Evolutionary conservation across 2,113 vertebrate species (phyloP).

Genomic region (Reinhardtius hippoglossoides): DNA sequence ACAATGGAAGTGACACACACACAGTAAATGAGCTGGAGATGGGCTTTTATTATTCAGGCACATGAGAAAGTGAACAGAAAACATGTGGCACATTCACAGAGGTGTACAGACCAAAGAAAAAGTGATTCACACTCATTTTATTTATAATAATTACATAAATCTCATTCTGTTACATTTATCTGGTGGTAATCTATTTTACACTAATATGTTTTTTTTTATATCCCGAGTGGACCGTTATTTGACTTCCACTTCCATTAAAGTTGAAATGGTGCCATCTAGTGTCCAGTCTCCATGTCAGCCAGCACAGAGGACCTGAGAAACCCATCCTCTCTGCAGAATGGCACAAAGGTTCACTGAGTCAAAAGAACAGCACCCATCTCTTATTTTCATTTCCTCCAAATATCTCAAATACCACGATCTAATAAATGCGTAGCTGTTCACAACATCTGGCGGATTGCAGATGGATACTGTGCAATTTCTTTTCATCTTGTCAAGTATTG

Average conservation of each 20-base stretch:
- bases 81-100: background rate
- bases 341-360: background rate
- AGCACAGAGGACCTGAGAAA: background rate
- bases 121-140: background rate
- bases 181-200: background rate
- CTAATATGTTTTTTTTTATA: background rate
- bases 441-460: constrained; percentile 92
- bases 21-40: background rate
- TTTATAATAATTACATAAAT: background rate
- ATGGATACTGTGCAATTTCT: constrained; percentile 99
- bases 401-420: background rate
- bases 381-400: background rate
- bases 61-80: constrained; percentile 4
- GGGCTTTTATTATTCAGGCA: constrained; percentile 39
- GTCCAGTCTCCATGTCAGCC: constrained; percentile 1
- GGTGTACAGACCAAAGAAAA: background rate
- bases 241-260: constrained; percentile 23
- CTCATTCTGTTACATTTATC: background rate
- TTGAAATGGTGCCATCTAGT: constrained; percentile 73
- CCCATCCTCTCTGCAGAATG: background rate
- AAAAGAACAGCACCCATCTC: background rate
- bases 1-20: background rate
- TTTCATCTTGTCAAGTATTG: constrained; percentile 75
- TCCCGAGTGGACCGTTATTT: background rate
- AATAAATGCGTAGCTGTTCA: constrained; percentile 20